Evolutionary conservation across 1,140 invertebrate species (phyloP).

Genomic region (Diploscapter pachys): DNA sequence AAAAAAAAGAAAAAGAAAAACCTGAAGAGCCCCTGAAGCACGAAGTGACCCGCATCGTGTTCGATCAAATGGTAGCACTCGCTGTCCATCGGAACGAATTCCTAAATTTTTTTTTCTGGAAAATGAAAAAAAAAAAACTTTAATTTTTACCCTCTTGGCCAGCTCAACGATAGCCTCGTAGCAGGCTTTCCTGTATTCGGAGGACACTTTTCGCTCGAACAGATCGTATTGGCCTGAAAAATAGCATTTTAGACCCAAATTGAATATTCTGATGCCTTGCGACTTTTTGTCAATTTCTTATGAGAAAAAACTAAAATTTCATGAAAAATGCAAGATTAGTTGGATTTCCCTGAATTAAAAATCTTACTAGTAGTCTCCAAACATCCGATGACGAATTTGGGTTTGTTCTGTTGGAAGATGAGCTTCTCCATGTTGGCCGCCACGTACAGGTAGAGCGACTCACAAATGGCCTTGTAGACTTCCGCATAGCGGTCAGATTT

Average conservation of each 20-base stretch:
- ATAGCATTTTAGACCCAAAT: neutral
- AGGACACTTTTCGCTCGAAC: conserved; percentile 29
- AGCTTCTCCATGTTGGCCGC: conserved; percentile 41
- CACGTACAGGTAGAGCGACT: conserved; percentile 25
- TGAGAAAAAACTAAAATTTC: no score
- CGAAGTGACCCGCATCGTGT: conserved; percentile 24
- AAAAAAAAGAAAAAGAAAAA: neutral
- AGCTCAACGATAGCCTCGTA: conserved; percentile 30
- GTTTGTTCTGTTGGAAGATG: conserved; percentile 31
- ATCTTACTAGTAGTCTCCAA: conserved; percentile 32
- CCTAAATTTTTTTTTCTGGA: neutral
- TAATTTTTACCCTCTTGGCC: conserved; percentile 10
- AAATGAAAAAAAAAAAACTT: no score
- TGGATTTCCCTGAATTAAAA: neutral
- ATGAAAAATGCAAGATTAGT: no score
- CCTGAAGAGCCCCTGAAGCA: conserved; percentile 16
- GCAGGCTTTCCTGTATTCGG: conserved; percentile 21
- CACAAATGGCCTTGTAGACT: conserved; percentile 23
- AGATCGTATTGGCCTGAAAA: conserved; percentile 34
- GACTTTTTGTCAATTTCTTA: no score
- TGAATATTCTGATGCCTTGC: no score
- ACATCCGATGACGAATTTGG: conserved; percentile 19
- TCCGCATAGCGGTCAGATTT: conserved; percentile 33
- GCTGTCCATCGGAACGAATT: conserved; percentile 38
- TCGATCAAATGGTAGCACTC: conserved; percentile 36